Conservation (phyloP, 2,797 vertebrate genomes). For the Hemibagrus guttatus region DNA sequence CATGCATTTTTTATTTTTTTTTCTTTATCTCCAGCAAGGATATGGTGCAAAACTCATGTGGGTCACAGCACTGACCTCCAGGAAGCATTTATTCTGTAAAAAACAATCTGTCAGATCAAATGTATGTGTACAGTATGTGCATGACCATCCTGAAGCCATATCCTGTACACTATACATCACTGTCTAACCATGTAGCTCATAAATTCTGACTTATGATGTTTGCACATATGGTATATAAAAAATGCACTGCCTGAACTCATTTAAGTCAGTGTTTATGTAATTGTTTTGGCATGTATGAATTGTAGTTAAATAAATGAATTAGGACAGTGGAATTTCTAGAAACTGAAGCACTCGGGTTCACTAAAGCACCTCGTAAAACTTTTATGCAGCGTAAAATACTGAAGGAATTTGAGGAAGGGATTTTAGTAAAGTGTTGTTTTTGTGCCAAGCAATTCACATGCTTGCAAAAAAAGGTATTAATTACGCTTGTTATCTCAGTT, state of each 20-base stretch:
- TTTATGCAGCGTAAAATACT: neutral
- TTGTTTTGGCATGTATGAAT: neutral
- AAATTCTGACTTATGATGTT: neutral
- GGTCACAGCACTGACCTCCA: neutral
- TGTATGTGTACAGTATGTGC: neutral
- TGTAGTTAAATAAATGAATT: neutral
- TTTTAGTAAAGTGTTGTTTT: neutral
- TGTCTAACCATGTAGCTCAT: neutral
- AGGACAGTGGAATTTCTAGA: neutral
- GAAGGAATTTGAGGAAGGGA: neutral
- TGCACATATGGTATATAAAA: constrained; percentile 16
- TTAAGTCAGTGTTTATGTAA: neutral
- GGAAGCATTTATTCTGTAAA: neutral
- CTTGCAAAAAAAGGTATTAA: constrained; percentile 37
- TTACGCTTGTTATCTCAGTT: constrained; percentile 7
- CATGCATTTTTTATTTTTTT: neutral
- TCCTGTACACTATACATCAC: neutral
- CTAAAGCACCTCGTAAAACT: constrained; percentile 9
- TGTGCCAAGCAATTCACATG: constrained; percentile 43
- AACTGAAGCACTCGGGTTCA: constrained; percentile 2
- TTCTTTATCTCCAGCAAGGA: neutral
- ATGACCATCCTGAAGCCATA: neutral
- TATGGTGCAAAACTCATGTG: neutral
- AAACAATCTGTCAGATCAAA: neutral
- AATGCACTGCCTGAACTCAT: neutral